Percentiles rank a stretch among this genome's conserved stretches.
Evolutionary conservation across 2,888 invertebrate genomes (phyloP).

Genomic region (Aromia moschata): DNA sequence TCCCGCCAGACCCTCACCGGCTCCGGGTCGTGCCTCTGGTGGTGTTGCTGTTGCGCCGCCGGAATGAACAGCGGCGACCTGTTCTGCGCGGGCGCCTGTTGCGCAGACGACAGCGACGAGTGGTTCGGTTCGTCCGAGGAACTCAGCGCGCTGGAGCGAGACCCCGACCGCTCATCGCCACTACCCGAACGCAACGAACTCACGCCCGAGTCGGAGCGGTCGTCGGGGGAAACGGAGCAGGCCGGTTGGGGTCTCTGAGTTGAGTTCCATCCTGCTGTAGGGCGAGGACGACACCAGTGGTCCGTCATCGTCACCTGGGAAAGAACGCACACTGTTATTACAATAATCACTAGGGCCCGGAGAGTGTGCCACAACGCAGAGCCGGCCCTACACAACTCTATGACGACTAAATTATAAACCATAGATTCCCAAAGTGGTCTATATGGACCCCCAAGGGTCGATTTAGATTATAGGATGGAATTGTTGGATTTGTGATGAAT

Average conservation of each 20-base stretch:
- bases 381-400: no score
- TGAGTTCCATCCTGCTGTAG: slow-evolving; percentile 62
- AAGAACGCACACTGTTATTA: no score
- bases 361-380: no score
- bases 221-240: slow-evolving; percentile 55
- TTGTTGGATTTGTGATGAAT: no score
- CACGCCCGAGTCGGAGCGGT: slow-evolving; percentile 68
- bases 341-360: no score
- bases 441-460: no score
- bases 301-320: slow-evolving; percentile 61
- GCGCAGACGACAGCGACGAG: slow-evolving; percentile 43
- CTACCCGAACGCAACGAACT: slow-evolving; percentile 77
- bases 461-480: no score
- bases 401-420: no score
- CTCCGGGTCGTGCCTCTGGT: slow-evolving; percentile 40
- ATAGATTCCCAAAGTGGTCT: no score
- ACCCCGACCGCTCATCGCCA: slow-evolving; percentile 80
- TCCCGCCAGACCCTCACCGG: slow-evolving; percentile 68
- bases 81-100: slow-evolving; percentile 40
- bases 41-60: slow-evolving; percentile 26
- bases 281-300: slow-evolving; percentile 60
- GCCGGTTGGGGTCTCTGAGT: slow-evolving; percentile 49
- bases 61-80: slow-evolving; percentile 57
- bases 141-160: slow-evolving; percentile 78
- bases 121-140: slow-evolving; percentile 74